Evolutionary conservation across 23 tunicate genomes (phyloP).

Genomic region (Styela plicata): DNA sequence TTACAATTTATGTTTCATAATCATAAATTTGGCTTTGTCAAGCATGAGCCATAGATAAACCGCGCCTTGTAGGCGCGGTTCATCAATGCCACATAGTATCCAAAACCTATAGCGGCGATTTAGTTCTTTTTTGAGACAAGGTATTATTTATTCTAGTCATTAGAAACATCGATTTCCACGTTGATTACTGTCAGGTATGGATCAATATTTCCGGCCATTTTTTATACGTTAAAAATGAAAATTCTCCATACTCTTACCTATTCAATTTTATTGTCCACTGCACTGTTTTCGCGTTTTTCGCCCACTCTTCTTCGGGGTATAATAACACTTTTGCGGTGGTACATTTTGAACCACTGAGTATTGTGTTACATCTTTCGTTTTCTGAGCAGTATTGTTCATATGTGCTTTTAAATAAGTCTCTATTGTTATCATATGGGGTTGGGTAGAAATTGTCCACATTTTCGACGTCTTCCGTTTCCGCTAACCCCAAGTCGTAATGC

Average conservation of each 20-base stretch:
- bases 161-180: too few relatives aligned
- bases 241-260: constrained; percentile 27
- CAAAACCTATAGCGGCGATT: too few relatives aligned
- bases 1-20: too few relatives aligned
- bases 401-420: not conserved
- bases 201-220: not conserved
- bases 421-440: not conserved
- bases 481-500: constrained; percentile 1
- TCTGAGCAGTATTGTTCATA: constrained; percentile 23
- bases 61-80: too few relatives aligned
- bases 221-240: not conserved
- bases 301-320: constrained; percentile 76
- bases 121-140: too few relatives aligned
- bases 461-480: not conserved
- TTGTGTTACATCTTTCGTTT: constrained; percentile 40
- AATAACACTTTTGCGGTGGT: constrained; percentile 40
- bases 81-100: too few relatives aligned
- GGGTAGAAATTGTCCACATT: constrained; percentile 7
- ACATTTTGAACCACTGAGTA: constrained; percentile 35
- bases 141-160: too few relatives aligned
- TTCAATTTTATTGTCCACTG: constrained; percentile 72
- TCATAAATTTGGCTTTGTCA: too few relatives aligned
- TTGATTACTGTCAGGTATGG: too few relatives aligned
- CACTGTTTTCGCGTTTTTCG: constrained; percentile 53
- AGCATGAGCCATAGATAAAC: too few relatives aligned